Evolutionary conservation across 2,113 vertebrate genomes (phyloP), one percentile per base, ranked within the genome.

Genomic region (Tragulus kanchil): DNA sequence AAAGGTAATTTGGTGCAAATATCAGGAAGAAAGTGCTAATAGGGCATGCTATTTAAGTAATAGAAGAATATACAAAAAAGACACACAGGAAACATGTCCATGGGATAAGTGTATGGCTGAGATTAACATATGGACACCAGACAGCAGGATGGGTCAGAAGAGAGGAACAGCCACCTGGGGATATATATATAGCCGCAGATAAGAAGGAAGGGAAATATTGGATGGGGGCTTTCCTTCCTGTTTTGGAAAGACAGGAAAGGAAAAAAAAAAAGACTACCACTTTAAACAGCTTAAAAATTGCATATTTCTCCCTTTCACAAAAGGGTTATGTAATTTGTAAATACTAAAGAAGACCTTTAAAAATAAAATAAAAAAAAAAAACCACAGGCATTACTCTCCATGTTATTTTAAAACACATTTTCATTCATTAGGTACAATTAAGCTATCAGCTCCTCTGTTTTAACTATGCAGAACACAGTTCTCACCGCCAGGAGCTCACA

Each of bases 351-450:
- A 90, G 95, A 97, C 42, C 64, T 94, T 96, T 56, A 59, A 89
- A 88, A 36, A 36, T 36, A 36, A 36, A 36, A 36, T 36, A 36
- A 36, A 36, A 36, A 36, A 36, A 36, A 36, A 36, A 52, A 97
- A 94, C 56, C 87, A 92, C 77, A 78, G 64, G 96, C 95, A 90
- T 94, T 62, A 11, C 52, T 94, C 56, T 73, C 90, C 21, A 17
- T 89, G 96, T 86, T 95, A 96, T 97, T 97, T 97, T 97, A 83
- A 97, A 97, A 79, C 71, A 85, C 25, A 11, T 86, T 93, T 97
- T 96, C 93, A 95, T 97, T 98, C 95, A 97, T 97, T 93, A 97
- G 90, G 85, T 52, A 84, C 95, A 96, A 96, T 89, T 92, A 97
- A 95, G 88, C 56, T 96, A 95, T 95, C 94, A 90, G 79, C 78